A percentile compares a stretch with the other conserved stretches of the same genome.
Conservation (phyloP, 2,797 vertebrate species). For the Gymnoscopelus braueri region DNA sequence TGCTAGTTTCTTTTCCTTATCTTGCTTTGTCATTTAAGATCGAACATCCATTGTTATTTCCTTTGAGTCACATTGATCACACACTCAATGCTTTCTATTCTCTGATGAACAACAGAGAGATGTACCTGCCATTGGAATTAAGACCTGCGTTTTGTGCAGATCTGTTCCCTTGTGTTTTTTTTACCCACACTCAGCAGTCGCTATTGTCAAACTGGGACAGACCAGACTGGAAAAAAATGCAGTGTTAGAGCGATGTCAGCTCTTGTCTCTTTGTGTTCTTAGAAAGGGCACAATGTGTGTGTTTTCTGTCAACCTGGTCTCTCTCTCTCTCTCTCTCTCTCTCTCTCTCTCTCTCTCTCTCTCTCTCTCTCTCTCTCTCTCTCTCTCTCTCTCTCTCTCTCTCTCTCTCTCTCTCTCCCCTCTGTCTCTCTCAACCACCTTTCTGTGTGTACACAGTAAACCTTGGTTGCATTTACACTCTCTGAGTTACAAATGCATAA, state of each 20-base stretch:
- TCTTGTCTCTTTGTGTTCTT: slow-evolving; percentile 8
- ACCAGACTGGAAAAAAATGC: slow-evolving; percentile 19
- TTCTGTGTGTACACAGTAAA: too few species aligned
- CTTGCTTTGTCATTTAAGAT: slow-evolving; percentile 49
- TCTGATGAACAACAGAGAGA: slow-evolving; percentile 32
- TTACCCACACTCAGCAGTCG: not conserved
- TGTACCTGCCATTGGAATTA: slow-evolving; percentile 39
- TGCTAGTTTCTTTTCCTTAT: slow-evolving; percentile 21
- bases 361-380: slow-evolving; percentile 12
- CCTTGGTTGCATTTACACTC: too few species aligned
- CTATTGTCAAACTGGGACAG: slow-evolving; percentile 13
- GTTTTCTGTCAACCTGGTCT: slow-evolving; percentile 2
- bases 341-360: slow-evolving; percentile 6
- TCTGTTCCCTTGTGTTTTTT: slow-evolving; percentile 21
- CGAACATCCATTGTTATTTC: slow-evolving; percentile 60
- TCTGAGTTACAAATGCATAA: too few species aligned
- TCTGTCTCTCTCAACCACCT: not conserved
- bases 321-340: slow-evolving; percentile 2
- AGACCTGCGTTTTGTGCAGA: not conserved
- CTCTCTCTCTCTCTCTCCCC: not conserved
- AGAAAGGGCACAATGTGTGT: slow-evolving; percentile 13
- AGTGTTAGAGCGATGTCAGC: slow-evolving; percentile 10
- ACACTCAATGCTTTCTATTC: slow-evolving; percentile 46
- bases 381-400: not conserved
- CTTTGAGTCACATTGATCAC: slow-evolving; percentile 33